Evolutionary conservation across 30 jellyfish, hydroid and myxozoan genomes (phyloP).

Genomic region (Pseudorhiza aurosa): DNA sequence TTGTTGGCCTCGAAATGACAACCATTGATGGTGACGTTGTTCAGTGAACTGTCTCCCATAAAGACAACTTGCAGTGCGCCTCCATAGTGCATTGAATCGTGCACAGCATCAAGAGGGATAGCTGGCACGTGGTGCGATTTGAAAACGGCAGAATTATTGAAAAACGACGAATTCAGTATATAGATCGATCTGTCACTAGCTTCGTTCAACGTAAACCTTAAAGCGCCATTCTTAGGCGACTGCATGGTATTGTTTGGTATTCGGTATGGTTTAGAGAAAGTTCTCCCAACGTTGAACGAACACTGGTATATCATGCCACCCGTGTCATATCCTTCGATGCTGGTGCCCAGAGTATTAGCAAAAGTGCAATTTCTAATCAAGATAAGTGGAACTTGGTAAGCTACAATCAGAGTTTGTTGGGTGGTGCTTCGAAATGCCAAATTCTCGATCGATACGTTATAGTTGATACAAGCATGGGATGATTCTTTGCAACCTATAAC

Average conservation of each 20-base stretch:
- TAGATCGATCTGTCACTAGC: background rate
- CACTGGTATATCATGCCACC: too few species aligned
- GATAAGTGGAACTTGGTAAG: background rate
- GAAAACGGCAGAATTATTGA: slow-evolving; percentile 1
- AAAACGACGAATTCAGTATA: slow-evolving; percentile 1
- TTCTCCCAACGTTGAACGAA: too few species aligned
- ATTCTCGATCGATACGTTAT: slow-evolving; percentile 10
- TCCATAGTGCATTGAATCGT: slow-evolving; percentile 1
- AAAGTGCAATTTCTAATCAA: background rate
- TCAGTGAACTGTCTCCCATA: background rate
- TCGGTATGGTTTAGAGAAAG: too few species aligned
- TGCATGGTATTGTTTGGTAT: too few species aligned
- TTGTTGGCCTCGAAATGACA: slow-evolving; percentile 29
- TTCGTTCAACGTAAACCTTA: slow-evolving; percentile 4
- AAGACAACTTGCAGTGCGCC: slow-evolving; percentile 34
- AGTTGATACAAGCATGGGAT: slow-evolving; percentile 1
- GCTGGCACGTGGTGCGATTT: background rate
- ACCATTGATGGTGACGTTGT: slow-evolving; percentile 2
- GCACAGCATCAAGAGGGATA: background rate
- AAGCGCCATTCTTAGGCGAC: too few species aligned
- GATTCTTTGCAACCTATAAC: background rate
- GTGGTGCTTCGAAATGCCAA: background rate
- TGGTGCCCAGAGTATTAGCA: background rate
- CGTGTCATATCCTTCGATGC: background rate
- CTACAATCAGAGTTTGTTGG: background rate